Evolutionary conservation across 2,797 vertebrate genomes (phyloP).

Genomic region (Esox lucius): DNA sequence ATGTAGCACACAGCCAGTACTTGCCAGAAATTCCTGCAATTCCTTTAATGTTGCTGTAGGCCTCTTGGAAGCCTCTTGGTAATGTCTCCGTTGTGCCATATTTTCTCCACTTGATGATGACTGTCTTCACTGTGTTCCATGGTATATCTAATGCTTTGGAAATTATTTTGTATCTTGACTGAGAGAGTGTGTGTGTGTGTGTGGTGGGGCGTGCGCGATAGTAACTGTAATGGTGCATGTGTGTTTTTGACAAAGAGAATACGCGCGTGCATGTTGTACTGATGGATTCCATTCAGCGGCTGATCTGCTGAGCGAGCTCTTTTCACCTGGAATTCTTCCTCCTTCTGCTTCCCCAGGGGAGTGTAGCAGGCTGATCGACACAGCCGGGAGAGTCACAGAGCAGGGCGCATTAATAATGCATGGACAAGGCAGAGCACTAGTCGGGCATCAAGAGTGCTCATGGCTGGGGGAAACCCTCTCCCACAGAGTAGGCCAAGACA

Average conservation of each 20-base stretch:
- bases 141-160: too few species aligned
- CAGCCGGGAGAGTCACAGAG: conserved; percentile 14
- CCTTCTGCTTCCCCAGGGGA: conserved; percentile 7
- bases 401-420: conserved; percentile 23
- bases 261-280: background rate
- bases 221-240: background rate
- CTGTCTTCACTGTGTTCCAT: too few species aligned
- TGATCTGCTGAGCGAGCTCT: conserved; percentile 19
- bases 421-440: background rate
- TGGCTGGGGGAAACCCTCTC: conserved; percentile 5
- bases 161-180: too few species aligned
- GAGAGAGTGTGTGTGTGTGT: conserved; percentile 7
- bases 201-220: background rate
- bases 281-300: conserved; percentile 5
- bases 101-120: too few species aligned
- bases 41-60: too few species aligned
- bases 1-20: too few species aligned
- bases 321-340: background rate
- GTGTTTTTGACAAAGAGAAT: background rate
- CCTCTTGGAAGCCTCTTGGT: too few species aligned
- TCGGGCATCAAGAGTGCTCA: conserved; percentile 4
- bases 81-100: too few species aligned
- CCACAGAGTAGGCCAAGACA: background rate
- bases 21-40: too few species aligned
- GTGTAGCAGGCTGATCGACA: background rate